A percentile compares a stretch with the other conserved stretches of the same genome.
Evolutionary conservation across 2,113 vertebrate genomes (phyloP).

Genomic region (Larimichthys crocea): DNA sequence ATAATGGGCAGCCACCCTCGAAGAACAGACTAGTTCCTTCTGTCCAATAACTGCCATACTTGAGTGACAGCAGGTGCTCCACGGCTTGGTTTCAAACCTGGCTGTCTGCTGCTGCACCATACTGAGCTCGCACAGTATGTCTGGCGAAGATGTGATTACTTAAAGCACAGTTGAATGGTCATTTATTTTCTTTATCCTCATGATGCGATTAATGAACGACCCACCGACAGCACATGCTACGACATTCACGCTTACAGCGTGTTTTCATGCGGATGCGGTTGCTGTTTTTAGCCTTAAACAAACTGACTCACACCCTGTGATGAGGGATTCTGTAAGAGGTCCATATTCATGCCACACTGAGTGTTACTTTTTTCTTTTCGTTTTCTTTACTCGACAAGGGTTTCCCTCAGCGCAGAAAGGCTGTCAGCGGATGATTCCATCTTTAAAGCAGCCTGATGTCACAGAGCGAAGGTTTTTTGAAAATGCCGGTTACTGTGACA

Average conservation of each 20-base stretch:
- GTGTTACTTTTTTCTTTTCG: conserved; percentile 2
- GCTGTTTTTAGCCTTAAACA: conserved; percentile 56
- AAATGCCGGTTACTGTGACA: background rate
- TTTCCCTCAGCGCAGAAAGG: background rate
- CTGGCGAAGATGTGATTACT: background rate
- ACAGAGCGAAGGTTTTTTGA: background rate
- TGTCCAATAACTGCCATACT: conserved; percentile 36
- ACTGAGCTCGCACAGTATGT: background rate
- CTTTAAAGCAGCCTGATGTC: conserved; percentile 6
- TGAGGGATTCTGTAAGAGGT: conserved; percentile 5
- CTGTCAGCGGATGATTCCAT: conserved; percentile 31
- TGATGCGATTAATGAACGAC: conserved; percentile 20
- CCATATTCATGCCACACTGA: background rate
- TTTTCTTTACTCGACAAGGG: background rate
- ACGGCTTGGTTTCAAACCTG: conserved; percentile 21
- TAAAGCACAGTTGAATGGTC: conserved; percentile 12
- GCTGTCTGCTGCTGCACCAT: background rate
- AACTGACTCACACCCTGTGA: conserved; percentile 53
- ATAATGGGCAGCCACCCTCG: conserved; percentile 21
- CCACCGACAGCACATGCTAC: conserved; percentile 1
- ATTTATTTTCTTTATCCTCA: conserved; percentile 9
- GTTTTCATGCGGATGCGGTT: conserved; percentile 21
- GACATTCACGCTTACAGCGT: conserved; percentile 15
- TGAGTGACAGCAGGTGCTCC: conserved; percentile 71
- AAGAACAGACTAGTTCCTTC: conserved; percentile 60